phyloP scores from a whole-genome alignment of 2,113 vertebrate genomes.

The Nipponia nippon region DNA sequence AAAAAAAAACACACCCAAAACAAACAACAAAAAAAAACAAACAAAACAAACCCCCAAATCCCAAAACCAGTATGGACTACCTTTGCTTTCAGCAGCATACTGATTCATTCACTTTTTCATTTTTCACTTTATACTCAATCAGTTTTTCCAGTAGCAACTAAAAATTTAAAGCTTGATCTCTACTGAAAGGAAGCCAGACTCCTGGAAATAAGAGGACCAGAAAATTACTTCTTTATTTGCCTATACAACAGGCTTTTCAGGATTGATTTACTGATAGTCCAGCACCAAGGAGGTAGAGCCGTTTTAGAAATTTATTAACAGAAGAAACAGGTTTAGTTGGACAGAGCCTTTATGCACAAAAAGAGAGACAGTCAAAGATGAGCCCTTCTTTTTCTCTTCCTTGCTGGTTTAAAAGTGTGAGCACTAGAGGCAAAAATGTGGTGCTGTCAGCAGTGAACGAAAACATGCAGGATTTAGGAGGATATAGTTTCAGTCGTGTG shows the following conservation, averaged over 20 bases:
- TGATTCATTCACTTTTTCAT: not conserved
- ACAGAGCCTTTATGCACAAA: not conserved
- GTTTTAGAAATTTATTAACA: not conserved
- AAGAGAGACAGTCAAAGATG: not conserved
- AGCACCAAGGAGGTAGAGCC: not conserved
- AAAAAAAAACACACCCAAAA: not conserved
- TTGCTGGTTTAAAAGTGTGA: not conserved
- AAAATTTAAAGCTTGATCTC: not conserved
- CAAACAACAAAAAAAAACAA: not conserved
- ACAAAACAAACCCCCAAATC: not conserved
- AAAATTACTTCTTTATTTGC: not conserved
- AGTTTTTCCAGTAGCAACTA: not conserved
- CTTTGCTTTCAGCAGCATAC: not conserved
- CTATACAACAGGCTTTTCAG: not conserved
- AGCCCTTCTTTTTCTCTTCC: not conserved
- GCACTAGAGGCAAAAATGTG: not conserved
- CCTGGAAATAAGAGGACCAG: not conserved
- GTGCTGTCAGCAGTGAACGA: not conserved
- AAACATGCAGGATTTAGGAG: not conserved
- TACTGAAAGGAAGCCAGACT: not conserved
- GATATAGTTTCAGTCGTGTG: not conserved
- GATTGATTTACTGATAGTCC: not conserved
- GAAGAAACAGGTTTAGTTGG: not conserved
- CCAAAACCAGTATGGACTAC: not conserved
- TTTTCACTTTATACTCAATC: not conserved